Conservation (phyloP, 1,140 invertebrate species). For the Apis laboriosa region DNA sequence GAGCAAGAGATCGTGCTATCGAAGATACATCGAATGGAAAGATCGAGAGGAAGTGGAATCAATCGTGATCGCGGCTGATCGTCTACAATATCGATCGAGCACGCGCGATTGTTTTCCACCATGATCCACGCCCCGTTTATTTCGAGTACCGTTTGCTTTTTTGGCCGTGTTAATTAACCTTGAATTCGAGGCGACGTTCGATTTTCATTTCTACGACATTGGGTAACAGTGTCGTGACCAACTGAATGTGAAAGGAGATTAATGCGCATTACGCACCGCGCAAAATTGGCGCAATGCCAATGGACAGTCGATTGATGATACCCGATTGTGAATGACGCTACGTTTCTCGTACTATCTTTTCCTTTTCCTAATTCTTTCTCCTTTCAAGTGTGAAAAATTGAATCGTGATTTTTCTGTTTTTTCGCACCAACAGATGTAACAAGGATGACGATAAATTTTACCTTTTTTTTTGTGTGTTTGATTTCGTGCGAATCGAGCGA, state of each 20-base stretch:
- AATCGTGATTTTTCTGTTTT: not conserved
- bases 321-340: not conserved
- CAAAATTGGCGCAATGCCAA: slow-evolving; percentile 52
- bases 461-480: no score
- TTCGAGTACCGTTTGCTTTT: slow-evolving; percentile 18
- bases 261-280: slow-evolving; percentile 34
- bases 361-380: no score
- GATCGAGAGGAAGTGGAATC: not conserved
- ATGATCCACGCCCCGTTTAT: slow-evolving; percentile 35
- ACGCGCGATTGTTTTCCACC: not conserved
- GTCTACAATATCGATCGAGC: not conserved
- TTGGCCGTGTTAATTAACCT: slow-evolving; percentile 57
- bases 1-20: not conserved
- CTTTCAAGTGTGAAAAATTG: no score
- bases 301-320: slow-evolving; percentile 46
- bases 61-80: not conserved
- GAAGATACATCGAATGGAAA: not conserved
- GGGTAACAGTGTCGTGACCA: slow-evolving; percentile 33
- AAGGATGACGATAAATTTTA: no score
- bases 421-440: no score
- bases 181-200: slow-evolving; percentile 46
- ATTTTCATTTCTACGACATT: slow-evolving; percentile 56
- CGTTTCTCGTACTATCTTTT: not conserved
- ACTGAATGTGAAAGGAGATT: slow-evolving; percentile 53
- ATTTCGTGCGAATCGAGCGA: no score